Conservation (phyloP, 2,888 invertebrate genomes). For the Ditula angustiorana region DNA sequence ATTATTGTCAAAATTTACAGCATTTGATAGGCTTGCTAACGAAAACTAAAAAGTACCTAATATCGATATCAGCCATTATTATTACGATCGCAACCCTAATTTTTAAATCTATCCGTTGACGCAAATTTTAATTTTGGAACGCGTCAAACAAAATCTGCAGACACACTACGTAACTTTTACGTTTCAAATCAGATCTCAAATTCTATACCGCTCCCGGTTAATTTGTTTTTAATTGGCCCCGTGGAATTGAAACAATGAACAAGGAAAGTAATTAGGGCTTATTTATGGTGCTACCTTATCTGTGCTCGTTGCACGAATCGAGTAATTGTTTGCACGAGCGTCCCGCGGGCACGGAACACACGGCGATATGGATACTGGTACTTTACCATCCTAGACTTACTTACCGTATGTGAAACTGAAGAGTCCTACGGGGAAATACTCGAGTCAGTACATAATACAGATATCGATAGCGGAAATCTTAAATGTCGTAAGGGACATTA, state of each 20-base stretch:
- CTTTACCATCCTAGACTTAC: no score
- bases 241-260: conserved; percentile 36
- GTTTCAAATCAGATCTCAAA: not conserved
- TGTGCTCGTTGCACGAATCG: conserved; percentile 63
- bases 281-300: conserved; percentile 78
- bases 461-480: no score
- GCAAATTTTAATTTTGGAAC: not conserved
- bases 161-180: conserved; percentile 4
- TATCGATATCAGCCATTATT: no score
- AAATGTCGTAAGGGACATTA: no score
- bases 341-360: conserved; percentile 7
- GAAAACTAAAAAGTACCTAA: no score
- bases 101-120: no score
- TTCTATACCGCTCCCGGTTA: not conserved
- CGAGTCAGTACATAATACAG: no score
- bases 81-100: no score
- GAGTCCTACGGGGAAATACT: no score
- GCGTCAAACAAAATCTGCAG: not conserved
- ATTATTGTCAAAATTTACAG: no score
- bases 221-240: conserved; percentile 9
- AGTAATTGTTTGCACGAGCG: conserved; percentile 3
- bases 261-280: conserved; percentile 49
- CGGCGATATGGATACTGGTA: conserved; percentile 4
- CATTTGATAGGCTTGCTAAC: no score
- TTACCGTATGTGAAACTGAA: no score